Evolutionary conservation across 2,888 invertebrate species (phyloP).

Genomic region (Lasioglossum vierecki): DNA sequence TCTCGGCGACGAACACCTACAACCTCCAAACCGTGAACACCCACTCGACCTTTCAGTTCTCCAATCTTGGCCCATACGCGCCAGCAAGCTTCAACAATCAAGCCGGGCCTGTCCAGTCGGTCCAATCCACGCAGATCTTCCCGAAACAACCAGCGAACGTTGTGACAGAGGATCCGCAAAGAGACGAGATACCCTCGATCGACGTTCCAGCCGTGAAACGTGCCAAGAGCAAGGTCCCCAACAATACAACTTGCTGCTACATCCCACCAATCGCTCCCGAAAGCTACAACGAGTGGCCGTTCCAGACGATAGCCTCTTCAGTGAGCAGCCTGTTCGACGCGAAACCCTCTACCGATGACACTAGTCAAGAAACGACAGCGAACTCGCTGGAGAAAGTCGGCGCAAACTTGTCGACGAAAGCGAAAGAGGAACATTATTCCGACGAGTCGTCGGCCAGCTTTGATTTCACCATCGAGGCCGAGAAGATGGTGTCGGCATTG

Average conservation of each 20-base stretch:
- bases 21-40: constrained; percentile 72
- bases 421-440: constrained; percentile 75
- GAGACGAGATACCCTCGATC: constrained; percentile 62
- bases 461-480: constrained; percentile 87
- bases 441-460: constrained; percentile 86
- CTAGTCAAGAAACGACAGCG: constrained; percentile 12
- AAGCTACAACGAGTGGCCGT: constrained; percentile 65
- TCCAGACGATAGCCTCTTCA: constrained; percentile 27
- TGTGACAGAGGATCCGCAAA: constrained; percentile 55
- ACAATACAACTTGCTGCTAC: constrained; percentile 18
- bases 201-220: constrained; percentile 51
- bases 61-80: constrained; percentile 67
- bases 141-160: constrained; percentile 66
- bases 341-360: constrained; percentile 13
- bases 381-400: constrained; percentile 36
- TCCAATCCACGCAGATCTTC: constrained; percentile 67
- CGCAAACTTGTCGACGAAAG: constrained; percentile 41
- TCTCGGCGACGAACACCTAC: constrained; percentile 70
- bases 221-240: constrained; percentile 20
- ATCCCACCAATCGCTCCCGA: constrained; percentile 28
- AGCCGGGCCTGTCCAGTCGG: constrained; percentile 58
- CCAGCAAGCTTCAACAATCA: constrained; percentile 67
- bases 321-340: constrained; percentile 33
- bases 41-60: constrained; percentile 69
- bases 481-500: constrained; percentile 87